Base-by-base conservation (phyloP, 2,797 vertebrate species). In the Sarcophilus harrisii region DNA sequence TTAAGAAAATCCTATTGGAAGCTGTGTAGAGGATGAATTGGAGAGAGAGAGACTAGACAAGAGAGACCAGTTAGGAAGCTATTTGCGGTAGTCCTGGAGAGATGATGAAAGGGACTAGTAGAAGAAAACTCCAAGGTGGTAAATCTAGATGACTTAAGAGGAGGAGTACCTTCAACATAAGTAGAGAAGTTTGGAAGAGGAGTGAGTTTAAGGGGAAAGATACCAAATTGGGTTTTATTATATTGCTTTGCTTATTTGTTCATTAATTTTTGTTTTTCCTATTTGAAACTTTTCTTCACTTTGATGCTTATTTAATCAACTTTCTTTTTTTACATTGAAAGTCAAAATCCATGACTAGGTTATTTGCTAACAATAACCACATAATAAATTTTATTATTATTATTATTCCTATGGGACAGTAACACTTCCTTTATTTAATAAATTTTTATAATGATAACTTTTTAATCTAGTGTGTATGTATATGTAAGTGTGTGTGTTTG, bases 161-260 rank as follows among this genome's bases (percentile, higher is more conserved):
- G n/a, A 87, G 38, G 6, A 24, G 8, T 27, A 81, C 73, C 38
- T 21, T 81, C 2, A 87, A 38, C 38, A 45, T 27, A 38, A 49
- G 2, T 87, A 27, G 38, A 87, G 73, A 87, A 45, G 21, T 87
- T 49, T 87, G 73, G 38, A 45, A 87, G 73, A 45, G 18, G 38
- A 87, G 9, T 2, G 9, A 87, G 9, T 45, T 87, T 49, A 18
- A 87, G 38, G 38, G 9, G 27, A 87, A 45, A 45, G n/a, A 38
- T 73, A 73, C 66, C n/a, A n/a, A 38, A 16, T 38, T 6, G n/a
- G 66, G 66, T 9, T 73, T 73, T 73, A 12, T 90, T 57, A 14
- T 81, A 0, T 45, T 55, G 58, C 92, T 94, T 95, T 91, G 29
- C 91, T 94, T 58, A 66, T 95, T 96, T 94, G 14, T 96, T 95